Percentiles rank a stretch among this genome's conserved stretches.
phyloP scores from a whole-genome alignment of 2,888 invertebrate genomes.

The Argyresthia goedartella region DNA sequence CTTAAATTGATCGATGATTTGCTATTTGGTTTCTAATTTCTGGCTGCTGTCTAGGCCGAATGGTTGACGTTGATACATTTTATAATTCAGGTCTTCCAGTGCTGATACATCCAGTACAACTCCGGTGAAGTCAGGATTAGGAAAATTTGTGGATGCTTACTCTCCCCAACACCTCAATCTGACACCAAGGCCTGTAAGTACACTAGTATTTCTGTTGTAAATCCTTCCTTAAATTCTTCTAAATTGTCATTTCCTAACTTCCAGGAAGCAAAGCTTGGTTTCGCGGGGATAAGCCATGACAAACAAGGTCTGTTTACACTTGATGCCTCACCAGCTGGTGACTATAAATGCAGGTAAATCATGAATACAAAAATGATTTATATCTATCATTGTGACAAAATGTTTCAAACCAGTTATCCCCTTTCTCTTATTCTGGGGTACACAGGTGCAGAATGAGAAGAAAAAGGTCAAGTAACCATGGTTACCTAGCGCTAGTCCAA shows the following conservation, averaged over 20 bases:
- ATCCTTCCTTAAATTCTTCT: neutral
- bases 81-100: slow-evolving; percentile 23
- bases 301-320: slow-evolving; percentile 38
- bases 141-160: slow-evolving; percentile 55
- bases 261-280: slow-evolving; percentile 31
- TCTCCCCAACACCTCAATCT: slow-evolving; percentile 63
- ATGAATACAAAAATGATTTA: too few species aligned
- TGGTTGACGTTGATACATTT: slow-evolving; percentile 9
- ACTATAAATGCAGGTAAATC: slow-evolving; percentile 55
- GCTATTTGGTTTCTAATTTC: neutral
- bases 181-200: slow-evolving; percentile 49
- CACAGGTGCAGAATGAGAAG: too few species aligned
- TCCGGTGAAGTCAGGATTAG: slow-evolving; percentile 49
- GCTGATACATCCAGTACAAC: slow-evolving; percentile 34
- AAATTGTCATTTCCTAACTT: slow-evolving; percentile 1
- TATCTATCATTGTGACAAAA: too few species aligned
- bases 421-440: too few species aligned
- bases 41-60: too few species aligned
- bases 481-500: too few species aligned
- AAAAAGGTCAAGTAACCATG: too few species aligned
- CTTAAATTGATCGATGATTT: slow-evolving; percentile 8
- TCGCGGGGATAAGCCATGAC: slow-evolving; percentile 33
- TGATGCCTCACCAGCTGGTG: slow-evolving; percentile 31
- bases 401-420: too few species aligned
- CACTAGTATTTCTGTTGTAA: neutral